These are phyloP conservation scores for Nephrocerus scutellatus DNA, from an alignment of 2,888 invertebrate species.

Conservation along the genomic window DNA sequence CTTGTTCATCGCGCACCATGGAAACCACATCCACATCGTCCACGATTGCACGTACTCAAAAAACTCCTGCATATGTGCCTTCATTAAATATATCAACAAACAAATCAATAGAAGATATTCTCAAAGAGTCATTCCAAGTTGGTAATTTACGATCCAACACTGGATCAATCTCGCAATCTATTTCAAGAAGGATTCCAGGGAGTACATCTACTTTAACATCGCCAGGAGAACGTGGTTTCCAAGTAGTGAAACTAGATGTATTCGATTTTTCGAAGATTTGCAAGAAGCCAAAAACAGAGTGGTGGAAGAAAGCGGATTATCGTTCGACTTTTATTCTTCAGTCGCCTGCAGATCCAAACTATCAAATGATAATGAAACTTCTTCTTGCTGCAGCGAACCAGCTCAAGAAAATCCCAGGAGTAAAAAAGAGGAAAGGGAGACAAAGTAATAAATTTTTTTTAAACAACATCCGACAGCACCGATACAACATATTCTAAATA, in stretches of 20 bases:
- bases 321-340: constrained; percentile 4
- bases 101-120: constrained; percentile 14
- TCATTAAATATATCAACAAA: constrained; percentile 4
- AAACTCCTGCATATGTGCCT: constrained; percentile 9
- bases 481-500: constrained; percentile 10
- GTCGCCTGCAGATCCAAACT: not conserved
- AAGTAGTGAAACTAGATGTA: constrained; percentile 15
- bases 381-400: constrained; percentile 1
- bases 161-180: constrained; percentile 19
- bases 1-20: no score
- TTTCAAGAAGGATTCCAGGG: constrained; percentile 12
- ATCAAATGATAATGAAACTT: no score
- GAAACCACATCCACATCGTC: constrained; percentile 10
- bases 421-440: constrained; percentile 16
- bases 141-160: constrained; percentile 15
- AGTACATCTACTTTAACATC: constrained; percentile 10
- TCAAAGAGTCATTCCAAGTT: constrained; percentile 17
- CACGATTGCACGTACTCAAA: constrained; percentile 12
- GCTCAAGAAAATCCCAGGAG: constrained; percentile 1
- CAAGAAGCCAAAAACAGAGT: constrained; percentile 10
- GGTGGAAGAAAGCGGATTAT: constrained; percentile 9
- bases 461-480: constrained; percentile 10
- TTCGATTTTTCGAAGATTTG: constrained; percentile 13
- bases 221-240: constrained; percentile 18
- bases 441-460: constrained; percentile 12